Evolutionary conservation across 2,797 vertebrate species (phyloP), one percentile per base, ranked within the genome.

Genomic region (Alcedo atthis): DNA sequence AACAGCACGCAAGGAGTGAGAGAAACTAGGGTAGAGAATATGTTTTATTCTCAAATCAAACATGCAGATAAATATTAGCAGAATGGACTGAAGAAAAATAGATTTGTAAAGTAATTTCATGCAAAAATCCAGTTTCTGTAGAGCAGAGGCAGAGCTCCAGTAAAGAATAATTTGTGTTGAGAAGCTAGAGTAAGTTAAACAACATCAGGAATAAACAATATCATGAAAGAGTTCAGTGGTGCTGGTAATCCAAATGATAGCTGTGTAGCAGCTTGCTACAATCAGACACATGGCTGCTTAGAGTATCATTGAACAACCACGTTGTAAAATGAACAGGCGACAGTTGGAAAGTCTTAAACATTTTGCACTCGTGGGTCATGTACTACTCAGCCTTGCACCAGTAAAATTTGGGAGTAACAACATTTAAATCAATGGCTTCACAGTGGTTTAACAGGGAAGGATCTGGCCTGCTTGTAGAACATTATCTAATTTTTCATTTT

Each of bases 151-250:
- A 33, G 21, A 91, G 58, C 64, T 54, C 40, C 24, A 15, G 64
- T 61, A 75, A 85, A 64, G 51, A 84, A 91, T 85, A 77, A 92
- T 90, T 87, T 73, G 68, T 57, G 21, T 61, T 53, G 78, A 90
- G 83, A 91, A 91, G 45, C 57, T 63, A 66, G 69, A 83, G 25
- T 59, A 87, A 83, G 88, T 79, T 93, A 93, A 94, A 79, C 82
- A 83, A 70, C 80, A 87, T 85, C 49, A 94, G 93, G 87, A 92
- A 51, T 80, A 95, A 96, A 95, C 67, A 85, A 73, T 61, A 59
- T 91, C 94, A 93, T 79, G 86, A 83, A 93, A 87, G 93, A 92
- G 93, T 93, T 90, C 71, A 85, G 81, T 49, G 88, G 91, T 2
- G 0, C 71, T 79, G 43, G 80, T 92, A 93, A 92, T 90, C 85